Conservation (phyloP, 2,797 vertebrate genomes). For the Anableps anableps region DNA sequence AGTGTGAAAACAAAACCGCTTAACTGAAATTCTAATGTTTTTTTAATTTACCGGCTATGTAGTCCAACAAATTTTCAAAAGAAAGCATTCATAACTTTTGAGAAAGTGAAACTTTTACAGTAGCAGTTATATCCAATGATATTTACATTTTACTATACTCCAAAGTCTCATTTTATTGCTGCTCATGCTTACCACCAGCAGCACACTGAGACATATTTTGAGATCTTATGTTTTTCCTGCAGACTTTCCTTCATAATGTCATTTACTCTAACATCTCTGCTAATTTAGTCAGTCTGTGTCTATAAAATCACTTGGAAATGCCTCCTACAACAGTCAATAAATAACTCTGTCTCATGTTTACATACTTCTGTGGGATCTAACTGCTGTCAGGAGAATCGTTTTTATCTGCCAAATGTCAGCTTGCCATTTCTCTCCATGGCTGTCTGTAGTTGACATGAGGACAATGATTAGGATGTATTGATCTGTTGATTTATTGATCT, state of each 20-base stretch:
- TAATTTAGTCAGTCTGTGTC: slow-evolving; percentile 2
- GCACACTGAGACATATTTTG: not conserved
- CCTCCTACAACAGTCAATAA: slow-evolving; percentile 10
- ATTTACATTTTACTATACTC: not conserved
- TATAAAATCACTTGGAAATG: not conserved
- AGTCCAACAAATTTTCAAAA: not conserved
- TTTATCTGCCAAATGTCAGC: slow-evolving; percentile 37
- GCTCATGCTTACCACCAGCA: not conserved
- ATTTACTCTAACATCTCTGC: not conserved
- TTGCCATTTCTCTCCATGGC: slow-evolving; percentile 31
- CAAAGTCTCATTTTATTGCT: not conserved
- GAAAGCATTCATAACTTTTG: not conserved
- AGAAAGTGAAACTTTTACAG: not conserved
- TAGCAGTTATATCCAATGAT: not conserved
- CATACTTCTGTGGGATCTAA: slow-evolving; percentile 8
- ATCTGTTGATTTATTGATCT: slow-evolving; percentile 56
- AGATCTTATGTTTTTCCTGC: not conserved
- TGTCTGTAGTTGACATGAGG: slow-evolving; percentile 15
- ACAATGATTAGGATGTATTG: slow-evolving; percentile 42
- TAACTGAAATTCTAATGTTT: too few species aligned
- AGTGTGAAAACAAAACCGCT: too few species aligned
- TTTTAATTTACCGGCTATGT: not conserved
- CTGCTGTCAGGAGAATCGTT: slow-evolving; percentile 9
- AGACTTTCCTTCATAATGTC: slow-evolving; percentile 18
- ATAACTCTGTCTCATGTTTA: slow-evolving; percentile 23